Evolutionary conservation across 2,113 vertebrate genomes (phyloP).

Genomic region (Zapus hudsonius): DNA sequence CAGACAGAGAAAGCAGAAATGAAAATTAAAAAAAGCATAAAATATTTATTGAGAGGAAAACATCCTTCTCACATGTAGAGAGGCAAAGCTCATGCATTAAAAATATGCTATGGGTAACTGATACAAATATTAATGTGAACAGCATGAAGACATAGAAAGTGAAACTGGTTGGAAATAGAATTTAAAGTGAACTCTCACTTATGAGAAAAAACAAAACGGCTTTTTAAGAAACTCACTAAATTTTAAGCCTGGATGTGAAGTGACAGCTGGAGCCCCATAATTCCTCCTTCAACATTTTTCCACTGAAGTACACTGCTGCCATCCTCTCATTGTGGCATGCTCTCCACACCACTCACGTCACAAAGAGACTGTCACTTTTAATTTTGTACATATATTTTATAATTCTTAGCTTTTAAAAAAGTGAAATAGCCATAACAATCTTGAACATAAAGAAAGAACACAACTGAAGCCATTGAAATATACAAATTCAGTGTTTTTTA

Average conservation of each 20-base stretch:
- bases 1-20: not conserved
- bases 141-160: not conserved
- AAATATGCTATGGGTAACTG: not conserved
- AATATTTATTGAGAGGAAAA: slow-evolving; percentile 14
- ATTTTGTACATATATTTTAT: not conserved
- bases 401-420: not conserved
- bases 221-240: not conserved
- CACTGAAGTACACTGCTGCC: not conserved
- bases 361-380: not conserved
- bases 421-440: not conserved
- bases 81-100: not conserved
- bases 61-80: not conserved
- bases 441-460: not conserved
- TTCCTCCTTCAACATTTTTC: not conserved
- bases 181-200: not conserved
- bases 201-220: slow-evolving; percentile 20
- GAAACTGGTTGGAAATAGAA: not conserved
- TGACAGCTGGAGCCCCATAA: not conserved
- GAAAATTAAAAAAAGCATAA: not conserved
- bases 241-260: not conserved
- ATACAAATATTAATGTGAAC: not conserved
- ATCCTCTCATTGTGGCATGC: not conserved
- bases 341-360: not conserved
- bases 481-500: no score
- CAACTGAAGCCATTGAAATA: not conserved